Evolutionary conservation across 2,888 invertebrate species (phyloP).

Genomic region (Mesoligia furuncula): DNA sequence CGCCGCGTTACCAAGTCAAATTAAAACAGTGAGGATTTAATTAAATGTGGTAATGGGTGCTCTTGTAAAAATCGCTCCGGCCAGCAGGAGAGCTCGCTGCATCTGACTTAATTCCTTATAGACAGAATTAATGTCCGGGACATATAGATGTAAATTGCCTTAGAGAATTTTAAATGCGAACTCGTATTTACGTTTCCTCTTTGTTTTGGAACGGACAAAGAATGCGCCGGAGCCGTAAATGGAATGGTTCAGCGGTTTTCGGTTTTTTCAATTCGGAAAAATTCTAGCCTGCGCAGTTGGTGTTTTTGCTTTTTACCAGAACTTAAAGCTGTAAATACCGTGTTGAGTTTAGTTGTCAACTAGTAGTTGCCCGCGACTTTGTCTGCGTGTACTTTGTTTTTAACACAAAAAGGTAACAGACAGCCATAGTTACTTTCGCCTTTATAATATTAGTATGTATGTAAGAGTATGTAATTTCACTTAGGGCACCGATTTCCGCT

Average conservation of each 20-base stretch:
- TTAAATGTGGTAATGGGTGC: constrained; percentile 87
- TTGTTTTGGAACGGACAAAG: constrained; percentile 48
- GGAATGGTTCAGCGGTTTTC: constrained; percentile 42
- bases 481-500: not conserved
- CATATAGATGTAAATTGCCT: constrained; percentile 68
- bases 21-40: constrained; percentile 88
- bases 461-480: not conserved
- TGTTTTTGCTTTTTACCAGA: not conserved
- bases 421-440: too few relatives aligned
- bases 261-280: constrained; percentile 35
- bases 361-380: not conserved
- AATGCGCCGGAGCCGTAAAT: constrained; percentile 45
- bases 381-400: not conserved
- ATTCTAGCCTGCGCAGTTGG: constrained; percentile 2
- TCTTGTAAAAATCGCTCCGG: constrained; percentile 83
- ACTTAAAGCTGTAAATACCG: not conserved
- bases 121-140: constrained; percentile 73
- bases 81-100: constrained; percentile 74
- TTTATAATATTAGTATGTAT: too few relatives aligned
- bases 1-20: constrained; percentile 82
- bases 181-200: constrained; percentile 59
- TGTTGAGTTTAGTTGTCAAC: not conserved
- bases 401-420: not conserved
- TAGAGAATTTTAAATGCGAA: constrained; percentile 65
- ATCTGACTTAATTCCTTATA: constrained; percentile 78